These are phyloP conservation scores for Nothoprocta pentlandii DNA, from an alignment of 2,113 vertebrate genomes.

Conservation along the genomic window DNA sequence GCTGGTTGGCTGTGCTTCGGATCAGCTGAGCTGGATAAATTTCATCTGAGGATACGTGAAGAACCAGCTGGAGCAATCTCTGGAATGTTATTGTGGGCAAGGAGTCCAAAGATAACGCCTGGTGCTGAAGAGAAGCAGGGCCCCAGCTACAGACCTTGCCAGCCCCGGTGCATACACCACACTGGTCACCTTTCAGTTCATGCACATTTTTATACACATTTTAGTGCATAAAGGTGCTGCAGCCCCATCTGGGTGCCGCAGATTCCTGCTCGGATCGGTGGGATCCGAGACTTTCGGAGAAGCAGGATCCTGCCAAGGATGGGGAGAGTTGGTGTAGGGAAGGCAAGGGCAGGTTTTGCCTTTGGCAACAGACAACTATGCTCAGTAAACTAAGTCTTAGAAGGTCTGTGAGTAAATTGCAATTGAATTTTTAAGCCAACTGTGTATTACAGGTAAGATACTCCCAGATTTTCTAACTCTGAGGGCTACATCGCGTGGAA, in stretches of 20 bases:
- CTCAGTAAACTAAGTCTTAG: not conserved
- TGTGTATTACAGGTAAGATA: not conserved
- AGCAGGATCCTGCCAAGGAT: not conserved
- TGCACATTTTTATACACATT: not conserved
- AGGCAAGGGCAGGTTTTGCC: not conserved
- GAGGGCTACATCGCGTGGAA: not conserved
- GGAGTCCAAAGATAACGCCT: not conserved
- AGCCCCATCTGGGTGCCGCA: not conserved
- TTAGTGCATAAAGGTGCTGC: not conserved
- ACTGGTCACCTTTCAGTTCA: not conserved
- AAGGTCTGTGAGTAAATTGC: not conserved
- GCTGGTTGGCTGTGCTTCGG: not conserved
- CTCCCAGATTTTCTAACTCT: not conserved
- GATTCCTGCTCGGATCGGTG: not conserved
- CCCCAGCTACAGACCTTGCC: not conserved
- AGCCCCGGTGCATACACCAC: accelerated
- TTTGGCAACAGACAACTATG: not conserved
- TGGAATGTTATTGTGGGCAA: conserved; percentile 42
- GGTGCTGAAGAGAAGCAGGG: not conserved
- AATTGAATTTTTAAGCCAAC: not conserved
- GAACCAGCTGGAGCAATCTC: not conserved
- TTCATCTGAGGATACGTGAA: not conserved
- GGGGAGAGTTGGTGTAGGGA: not conserved
- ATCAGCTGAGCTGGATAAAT: conserved; percentile 18
- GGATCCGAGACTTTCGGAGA: not conserved